Conservation (phyloP, 1,140 invertebrate species). For the Bombus waltoni region DNA sequence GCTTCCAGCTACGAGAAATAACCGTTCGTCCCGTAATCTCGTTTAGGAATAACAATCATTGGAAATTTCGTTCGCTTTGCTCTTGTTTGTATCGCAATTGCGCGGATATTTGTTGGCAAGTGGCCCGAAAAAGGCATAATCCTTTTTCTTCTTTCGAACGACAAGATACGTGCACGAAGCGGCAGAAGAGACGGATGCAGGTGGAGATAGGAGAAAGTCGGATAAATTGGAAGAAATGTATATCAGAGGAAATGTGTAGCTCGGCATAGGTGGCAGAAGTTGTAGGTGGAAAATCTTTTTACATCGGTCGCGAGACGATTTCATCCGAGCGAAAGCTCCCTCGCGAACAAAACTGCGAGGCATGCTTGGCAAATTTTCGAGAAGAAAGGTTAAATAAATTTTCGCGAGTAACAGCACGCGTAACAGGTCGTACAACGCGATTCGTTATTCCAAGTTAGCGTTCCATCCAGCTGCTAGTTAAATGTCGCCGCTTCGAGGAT, state of each 20-base stretch:
- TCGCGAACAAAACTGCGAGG: conserved; percentile 8
- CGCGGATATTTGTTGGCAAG: too few relatives aligned
- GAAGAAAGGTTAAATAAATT: conserved; percentile 10
- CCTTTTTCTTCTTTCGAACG: background rate
- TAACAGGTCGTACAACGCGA: background rate
- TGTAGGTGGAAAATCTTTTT: conserved; percentile 28
- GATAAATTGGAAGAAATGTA: conserved; percentile 62
- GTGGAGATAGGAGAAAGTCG: conserved; percentile 30
- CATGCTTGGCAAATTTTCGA: conserved; percentile 1
- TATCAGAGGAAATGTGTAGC: conserved; percentile 13
- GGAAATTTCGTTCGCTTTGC: background rate
- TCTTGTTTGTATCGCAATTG: background rate
- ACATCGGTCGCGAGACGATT: conserved; percentile 34
- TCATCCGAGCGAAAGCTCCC: conserved; percentile 23
- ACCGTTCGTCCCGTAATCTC: background rate
- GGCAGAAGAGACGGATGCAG: conserved; percentile 48
- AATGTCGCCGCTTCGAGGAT: background rate
- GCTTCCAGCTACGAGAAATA: background rate
- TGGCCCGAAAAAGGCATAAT: too few relatives aligned
- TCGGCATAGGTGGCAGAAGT: background rate
- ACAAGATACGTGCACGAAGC: conserved; percentile 40
- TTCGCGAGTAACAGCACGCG: background rate
- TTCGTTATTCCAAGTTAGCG: background rate
- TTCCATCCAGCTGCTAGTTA: background rate
- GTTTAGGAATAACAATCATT: background rate